These are phyloP conservation scores for Drosophila persimilis DNA, from an alignment of 1,140 invertebrate species.

Conservation along the genomic window DNA sequence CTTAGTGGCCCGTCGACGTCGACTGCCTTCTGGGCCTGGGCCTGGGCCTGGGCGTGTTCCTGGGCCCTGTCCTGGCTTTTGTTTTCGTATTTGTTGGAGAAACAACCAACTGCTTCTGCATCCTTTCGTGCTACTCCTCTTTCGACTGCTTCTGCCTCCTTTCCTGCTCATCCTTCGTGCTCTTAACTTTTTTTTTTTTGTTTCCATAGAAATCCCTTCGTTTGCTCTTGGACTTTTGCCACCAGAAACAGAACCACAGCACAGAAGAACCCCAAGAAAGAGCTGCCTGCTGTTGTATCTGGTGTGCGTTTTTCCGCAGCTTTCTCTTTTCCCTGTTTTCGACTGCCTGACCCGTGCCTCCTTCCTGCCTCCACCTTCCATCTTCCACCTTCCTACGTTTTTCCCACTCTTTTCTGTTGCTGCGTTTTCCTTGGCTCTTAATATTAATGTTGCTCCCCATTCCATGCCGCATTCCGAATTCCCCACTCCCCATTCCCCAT, in stretches of 20 bases:
- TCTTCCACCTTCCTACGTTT: conserved; percentile 3
- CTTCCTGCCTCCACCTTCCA: neutral
- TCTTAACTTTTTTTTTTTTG: conserved; percentile 18
- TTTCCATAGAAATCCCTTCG: conserved; percentile 54
- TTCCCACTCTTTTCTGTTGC: conserved; percentile 23
- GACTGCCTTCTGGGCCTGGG: no score
- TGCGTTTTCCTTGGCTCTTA: conserved; percentile 50
- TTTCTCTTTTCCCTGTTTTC: conserved; percentile 7
- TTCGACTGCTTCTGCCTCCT: neutral
- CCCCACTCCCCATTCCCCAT: conserved; percentile 38
- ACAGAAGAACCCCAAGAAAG: conserved; percentile 4
- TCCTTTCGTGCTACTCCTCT: neutral
- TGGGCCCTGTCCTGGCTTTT: conserved; percentile 42
- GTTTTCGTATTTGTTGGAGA: neutral
- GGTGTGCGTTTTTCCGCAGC: conserved; percentile 42
- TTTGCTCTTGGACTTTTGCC: conserved; percentile 38
- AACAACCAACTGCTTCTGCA: no score
- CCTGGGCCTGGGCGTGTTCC: no score
- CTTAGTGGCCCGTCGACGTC: conserved; percentile 50
- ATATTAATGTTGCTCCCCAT: conserved; percentile 75
- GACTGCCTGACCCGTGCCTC: no score
- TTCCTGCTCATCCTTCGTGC: conserved; percentile 35
- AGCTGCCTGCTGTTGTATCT: conserved; percentile 25
- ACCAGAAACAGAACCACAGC: no score
- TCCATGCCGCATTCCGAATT: no score